These are phyloP conservation scores for Dendropsophus ebraccatus DNA, from an alignment of 2,113 vertebrate genomes.

Conservation along the genomic window DNA sequence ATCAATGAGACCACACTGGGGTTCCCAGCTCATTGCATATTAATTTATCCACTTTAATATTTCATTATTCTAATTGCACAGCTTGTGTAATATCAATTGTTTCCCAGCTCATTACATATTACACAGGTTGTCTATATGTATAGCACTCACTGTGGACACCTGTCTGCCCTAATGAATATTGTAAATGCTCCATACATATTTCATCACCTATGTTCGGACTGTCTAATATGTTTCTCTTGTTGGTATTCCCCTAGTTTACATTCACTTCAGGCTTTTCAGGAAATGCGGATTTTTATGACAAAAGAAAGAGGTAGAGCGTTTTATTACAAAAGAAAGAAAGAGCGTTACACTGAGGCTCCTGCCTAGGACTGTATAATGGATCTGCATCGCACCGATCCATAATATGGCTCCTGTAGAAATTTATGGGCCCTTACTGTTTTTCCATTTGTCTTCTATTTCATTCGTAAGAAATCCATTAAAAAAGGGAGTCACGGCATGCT, in stretches of 20 bases:
- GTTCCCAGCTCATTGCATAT: neutral
- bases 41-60: neutral
- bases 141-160: neutral
- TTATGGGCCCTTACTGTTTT: too few species aligned
- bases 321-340: too few species aligned
- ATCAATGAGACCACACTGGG: too few species aligned
- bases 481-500: too few species aligned
- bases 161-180: constrained; percentile 5
- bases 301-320: too few species aligned
- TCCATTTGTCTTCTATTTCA: too few species aligned
- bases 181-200: neutral
- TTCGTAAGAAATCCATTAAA: too few species aligned
- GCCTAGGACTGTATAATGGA: too few species aligned
- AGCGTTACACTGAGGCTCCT: too few species aligned
- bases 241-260: neutral
- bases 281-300: neutral
- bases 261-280: neutral
- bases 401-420: too few species aligned
- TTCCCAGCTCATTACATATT: neutral
- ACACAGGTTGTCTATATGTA: neutral
- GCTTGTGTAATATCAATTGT: constrained; percentile 8
- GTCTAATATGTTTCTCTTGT: neutral
- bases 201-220: neutral
- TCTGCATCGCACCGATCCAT: too few species aligned
- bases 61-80: neutral